Evolutionary conservation across 2,113 vertebrate species (phyloP), one percentile per base, ranked within the genome.

Genomic region (Sardina pilchardus): DNA sequence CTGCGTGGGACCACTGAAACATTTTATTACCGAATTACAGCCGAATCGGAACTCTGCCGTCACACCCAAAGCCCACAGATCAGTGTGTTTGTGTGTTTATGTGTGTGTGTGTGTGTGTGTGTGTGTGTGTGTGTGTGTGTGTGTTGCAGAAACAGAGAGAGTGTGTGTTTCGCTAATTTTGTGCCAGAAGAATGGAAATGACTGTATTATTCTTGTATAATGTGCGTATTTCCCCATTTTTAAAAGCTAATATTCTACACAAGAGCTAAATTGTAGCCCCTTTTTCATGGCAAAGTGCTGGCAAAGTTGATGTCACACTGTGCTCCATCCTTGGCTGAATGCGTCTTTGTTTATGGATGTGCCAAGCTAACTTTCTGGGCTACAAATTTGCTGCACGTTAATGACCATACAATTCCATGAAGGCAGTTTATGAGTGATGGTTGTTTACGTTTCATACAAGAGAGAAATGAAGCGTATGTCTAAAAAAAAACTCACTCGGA

Each of bases 31-130:
- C 36, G 34, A 78, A 36, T 36, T 78, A 78, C 71, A 12, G 63
- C 63, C 63, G 10, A 30, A 34, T 71, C 30, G 26, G 34, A 71
- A 71, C n/a, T 71, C 63, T 16, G 21, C 71, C n/a, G 14, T 30
- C 10, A 59, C 53, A 24, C 12, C 36, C 71, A 36, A 71, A 71
- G 63, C 63, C 63, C 26, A 71, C 30, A 30, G 63, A 71, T 71
- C 71, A 39, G 34, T 5, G 34, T 36, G 30, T 36, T 10, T 34
- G 26, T 34, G 34, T 39, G 71, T 36, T 10, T 78, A 34, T 17
- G 30, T 78, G 71, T 78, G 71, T 78, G 30, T 78, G 67, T 75
- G 67, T 36, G 67, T 75, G 71, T 78, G 71, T 17, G 34, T 36
- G 71, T 78, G 30, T 78, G 71, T 14, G 9, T 30, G 30, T 34